Evolutionary conservation across 2,888 invertebrate genomes (phyloP).

Genomic region (Ichneumoninae sp.): DNA sequence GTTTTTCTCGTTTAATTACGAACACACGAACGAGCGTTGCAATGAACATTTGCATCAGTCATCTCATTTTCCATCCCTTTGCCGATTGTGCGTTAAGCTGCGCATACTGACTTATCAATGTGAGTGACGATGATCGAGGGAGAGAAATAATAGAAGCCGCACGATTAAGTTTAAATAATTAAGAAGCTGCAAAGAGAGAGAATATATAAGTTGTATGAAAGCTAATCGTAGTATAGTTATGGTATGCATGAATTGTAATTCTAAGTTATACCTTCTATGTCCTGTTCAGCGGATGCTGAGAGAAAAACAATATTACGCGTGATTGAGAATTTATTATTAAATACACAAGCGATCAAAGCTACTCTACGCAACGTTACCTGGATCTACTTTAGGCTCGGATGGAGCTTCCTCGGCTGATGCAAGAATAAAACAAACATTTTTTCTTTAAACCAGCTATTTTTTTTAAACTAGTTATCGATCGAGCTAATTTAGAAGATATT

Average conservation of each 20-base stretch:
- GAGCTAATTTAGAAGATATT: conserved; percentile 19
- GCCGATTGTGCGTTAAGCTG: conserved; percentile 27
- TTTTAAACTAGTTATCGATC: neutral
- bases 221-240: conserved; percentile 7
- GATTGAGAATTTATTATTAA: conserved; percentile 46
- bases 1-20: neutral
- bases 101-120: conserved; percentile 44
- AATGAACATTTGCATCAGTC: conserved; percentile 19
- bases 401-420: conserved; percentile 59
- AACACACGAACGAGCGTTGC: conserved; percentile 22
- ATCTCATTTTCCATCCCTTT: conserved; percentile 56
- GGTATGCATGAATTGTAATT: conserved; percentile 24
- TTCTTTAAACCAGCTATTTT: neutral
- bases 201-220: conserved; percentile 4
- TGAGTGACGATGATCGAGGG: conserved; percentile 20
- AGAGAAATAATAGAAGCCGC: conserved; percentile 19
- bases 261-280: conserved; percentile 67
- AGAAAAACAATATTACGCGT: conserved; percentile 60
- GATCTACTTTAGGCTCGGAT: conserved; percentile 48
- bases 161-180: conserved; percentile 25
- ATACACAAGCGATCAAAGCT: conserved; percentile 11
- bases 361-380: conserved; percentile 55
- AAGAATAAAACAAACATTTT: conserved; percentile 7
- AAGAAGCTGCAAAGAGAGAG: conserved; percentile 49
- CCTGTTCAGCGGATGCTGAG: conserved; percentile 61